Percentiles rank a stretch among this genome's conserved stretches.
These are phyloP conservation scores for Macroteleia sp. DNA, from an alignment of 2,888 invertebrate genomes.

Conservation along the genomic window DNA sequence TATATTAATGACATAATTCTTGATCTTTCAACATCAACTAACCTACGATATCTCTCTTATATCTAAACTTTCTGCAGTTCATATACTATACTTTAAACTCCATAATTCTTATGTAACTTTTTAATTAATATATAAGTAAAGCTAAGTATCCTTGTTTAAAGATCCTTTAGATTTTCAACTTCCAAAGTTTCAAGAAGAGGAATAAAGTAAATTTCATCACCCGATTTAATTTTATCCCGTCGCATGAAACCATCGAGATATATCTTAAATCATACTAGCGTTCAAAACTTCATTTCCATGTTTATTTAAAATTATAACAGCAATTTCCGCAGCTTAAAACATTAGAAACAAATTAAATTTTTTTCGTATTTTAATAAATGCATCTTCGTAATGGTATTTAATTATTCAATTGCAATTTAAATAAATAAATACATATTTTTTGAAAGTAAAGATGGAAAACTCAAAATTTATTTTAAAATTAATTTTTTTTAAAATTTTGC, in stretches of 20 bases:
- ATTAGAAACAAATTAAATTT: no score
- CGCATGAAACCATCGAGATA: not conserved
- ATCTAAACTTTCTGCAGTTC: constrained; percentile 11
- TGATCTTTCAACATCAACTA: no score
- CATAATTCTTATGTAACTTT: constrained; percentile 39
- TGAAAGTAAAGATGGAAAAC: no score
- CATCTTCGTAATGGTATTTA: no score
- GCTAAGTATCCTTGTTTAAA: constrained; percentile 4
- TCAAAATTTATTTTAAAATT: no score
- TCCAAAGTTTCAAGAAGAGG: constrained; percentile 12
- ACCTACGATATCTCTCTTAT: constrained; percentile 3
- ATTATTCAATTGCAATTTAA: no score
- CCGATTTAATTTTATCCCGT: constrained; percentile 17
- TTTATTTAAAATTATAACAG: no score
- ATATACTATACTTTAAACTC: constrained; percentile 23
- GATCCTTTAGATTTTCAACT: constrained; percentile 24
- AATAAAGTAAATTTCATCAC: constrained; percentile 24
- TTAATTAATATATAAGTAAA: constrained; percentile 49
- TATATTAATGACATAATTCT: no score
- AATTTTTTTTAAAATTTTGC: no score
- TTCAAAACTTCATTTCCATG: not conserved
- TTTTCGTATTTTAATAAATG: no score
- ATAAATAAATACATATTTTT: no score
- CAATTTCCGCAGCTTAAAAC: no score
- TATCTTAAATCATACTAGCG: not conserved